Conservation (phyloP, 2,888 invertebrate species). For the Galerucella calmariensis region DNA sequence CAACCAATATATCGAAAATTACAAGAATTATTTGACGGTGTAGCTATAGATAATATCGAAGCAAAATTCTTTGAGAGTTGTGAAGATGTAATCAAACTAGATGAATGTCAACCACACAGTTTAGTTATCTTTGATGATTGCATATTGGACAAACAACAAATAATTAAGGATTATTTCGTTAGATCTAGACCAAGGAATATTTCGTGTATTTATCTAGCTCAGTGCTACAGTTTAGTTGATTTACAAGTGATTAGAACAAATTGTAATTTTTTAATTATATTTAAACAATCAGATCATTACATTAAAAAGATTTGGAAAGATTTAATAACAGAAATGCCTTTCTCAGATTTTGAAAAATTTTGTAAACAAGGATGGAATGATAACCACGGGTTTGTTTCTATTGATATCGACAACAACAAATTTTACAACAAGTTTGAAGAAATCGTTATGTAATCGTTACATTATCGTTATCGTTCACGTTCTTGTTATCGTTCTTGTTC, state of each 20-base stretch:
- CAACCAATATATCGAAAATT: constrained; percentile 22
- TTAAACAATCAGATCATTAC: constrained; percentile 24
- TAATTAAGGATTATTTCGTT: neutral
- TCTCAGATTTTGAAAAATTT: constrained; percentile 19
- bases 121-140: constrained; percentile 18
- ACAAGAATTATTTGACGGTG: constrained; percentile 18
- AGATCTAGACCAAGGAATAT: constrained; percentile 19
- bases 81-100: constrained; percentile 10
- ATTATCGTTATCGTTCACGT: too few relatives aligned
- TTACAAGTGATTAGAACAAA: constrained; percentile 15
- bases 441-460: neutral
- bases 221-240: constrained; percentile 13
- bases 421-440: constrained; percentile 23
- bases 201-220: constrained; percentile 27
- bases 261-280: constrained; percentile 15
- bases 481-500: neutral
- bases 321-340: constrained; percentile 32
- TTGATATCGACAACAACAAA: constrained; percentile 21
- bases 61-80: neutral
- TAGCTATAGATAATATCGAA: constrained; percentile 14
- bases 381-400: constrained; percentile 20
- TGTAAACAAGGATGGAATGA: constrained; percentile 25
- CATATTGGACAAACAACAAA: constrained; percentile 13
- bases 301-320: constrained; percentile 29
- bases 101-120: constrained; percentile 12